phyloP scores from a whole-genome alignment of 2,888 invertebrate genomes.

The Bimastos eiseni region DNA sequence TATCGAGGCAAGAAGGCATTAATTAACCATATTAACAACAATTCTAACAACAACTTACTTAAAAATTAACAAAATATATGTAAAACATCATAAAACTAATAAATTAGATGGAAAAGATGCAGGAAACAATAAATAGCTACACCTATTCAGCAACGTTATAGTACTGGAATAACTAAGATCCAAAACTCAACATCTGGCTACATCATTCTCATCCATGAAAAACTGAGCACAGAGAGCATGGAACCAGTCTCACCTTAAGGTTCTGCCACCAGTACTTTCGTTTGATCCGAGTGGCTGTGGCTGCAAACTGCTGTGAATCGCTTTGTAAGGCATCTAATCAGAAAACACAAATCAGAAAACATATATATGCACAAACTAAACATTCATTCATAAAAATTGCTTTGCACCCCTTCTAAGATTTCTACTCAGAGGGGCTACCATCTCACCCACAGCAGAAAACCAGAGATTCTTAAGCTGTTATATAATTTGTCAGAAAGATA shows the following conservation, averaged over 20 bases:
- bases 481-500: no score
- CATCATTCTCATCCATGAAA: not conserved
- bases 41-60: not conserved
- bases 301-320: constrained; percentile 49
- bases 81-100: not conserved
- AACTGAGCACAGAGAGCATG: not conserved
- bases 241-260: constrained; percentile 43
- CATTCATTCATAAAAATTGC: no score
- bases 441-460: no score
- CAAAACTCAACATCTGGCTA: not conserved
- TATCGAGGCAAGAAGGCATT: not conserved
- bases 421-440: no score
- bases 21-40: not conserved
- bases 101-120: not conserved
- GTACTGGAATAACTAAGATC: not conserved
- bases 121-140: not conserved
- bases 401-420: no score
- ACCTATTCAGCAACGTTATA: not conserved
- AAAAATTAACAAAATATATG: not conserved
- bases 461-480: no score
- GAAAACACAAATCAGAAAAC: not conserved
- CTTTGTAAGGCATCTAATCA: constrained; percentile 72
- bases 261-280: constrained; percentile 50
- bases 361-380: not conserved
- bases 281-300: constrained; percentile 44